These are phyloP conservation scores for Callimorpha dominula DNA, from an alignment of 2,888 invertebrate genomes.

Conservation along the genomic window DNA sequence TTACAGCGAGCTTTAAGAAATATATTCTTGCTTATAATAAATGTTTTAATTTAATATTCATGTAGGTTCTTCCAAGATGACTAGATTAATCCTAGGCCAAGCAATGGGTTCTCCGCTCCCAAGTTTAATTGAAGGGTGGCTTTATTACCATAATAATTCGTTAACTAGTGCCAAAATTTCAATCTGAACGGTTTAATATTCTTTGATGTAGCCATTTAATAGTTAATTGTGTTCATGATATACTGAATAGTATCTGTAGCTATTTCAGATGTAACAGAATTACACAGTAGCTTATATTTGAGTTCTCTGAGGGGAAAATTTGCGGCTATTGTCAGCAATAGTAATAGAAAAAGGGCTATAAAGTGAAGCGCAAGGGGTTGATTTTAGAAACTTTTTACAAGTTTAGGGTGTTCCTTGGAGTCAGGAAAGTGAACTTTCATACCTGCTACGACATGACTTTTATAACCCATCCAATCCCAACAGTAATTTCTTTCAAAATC, in stretches of 20 bases:
- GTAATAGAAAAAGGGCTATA: slow-evolving; percentile 55
- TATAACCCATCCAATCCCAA: slow-evolving; percentile 22
- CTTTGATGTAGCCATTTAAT: slow-evolving; percentile 24
- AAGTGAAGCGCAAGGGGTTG: slow-evolving; percentile 56
- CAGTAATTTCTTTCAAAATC: not conserved
- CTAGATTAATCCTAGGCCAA: slow-evolving; percentile 7
- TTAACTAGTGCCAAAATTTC: slow-evolving; percentile 24
- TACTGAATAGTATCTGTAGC: slow-evolving; percentile 6
- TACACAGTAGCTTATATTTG: slow-evolving; percentile 10
- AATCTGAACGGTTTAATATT: slow-evolving; percentile 29
- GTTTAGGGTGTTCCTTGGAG: slow-evolving; percentile 50
- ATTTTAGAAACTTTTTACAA: slow-evolving; percentile 56
- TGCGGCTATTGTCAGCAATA: slow-evolving; percentile 65
- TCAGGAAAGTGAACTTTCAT: slow-evolving; percentile 55
- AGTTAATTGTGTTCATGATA: slow-evolving; percentile 9
- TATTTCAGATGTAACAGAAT: slow-evolving; percentile 16
- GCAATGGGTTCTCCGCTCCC: slow-evolving; percentile 1
- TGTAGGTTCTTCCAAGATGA: not conserved
- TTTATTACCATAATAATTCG: slow-evolving; percentile 33
- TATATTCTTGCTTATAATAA: slow-evolving; percentile 18
- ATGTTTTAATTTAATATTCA: slow-evolving; percentile 11
- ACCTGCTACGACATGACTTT: slow-evolving; percentile 26
- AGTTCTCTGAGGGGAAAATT: slow-evolving; percentile 53
- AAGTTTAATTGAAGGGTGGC: slow-evolving; percentile 25
- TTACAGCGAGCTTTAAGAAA: slow-evolving; percentile 40